Percentiles rank a stretch among this genome's conserved stretches.
Evolutionary conservation across 2,888 invertebrate genomes (phyloP).

Genomic region (Cerceris rybyensis): DNA sequence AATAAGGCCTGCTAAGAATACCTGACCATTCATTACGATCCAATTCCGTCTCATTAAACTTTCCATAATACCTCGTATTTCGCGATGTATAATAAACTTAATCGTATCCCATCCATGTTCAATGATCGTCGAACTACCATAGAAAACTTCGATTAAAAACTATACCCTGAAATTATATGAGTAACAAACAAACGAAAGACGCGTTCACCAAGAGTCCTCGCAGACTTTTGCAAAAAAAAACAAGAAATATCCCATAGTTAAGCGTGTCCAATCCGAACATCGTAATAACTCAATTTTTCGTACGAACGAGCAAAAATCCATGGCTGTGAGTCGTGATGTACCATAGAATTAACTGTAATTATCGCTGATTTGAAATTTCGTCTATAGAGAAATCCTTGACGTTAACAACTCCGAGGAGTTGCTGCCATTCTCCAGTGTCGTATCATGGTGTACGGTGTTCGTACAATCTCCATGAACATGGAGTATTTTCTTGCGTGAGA

Average conservation of each 20-base stretch:
- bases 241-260: conserved; percentile 32
- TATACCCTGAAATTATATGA: no score
- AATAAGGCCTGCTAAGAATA: background rate
- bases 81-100: background rate
- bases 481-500: conserved; percentile 20
- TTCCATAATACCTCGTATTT: background rate
- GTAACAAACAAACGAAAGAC: no score
- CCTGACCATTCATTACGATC: background rate
- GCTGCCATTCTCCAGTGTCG: background rate
- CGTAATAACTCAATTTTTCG: conserved; percentile 60
- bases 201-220: no score
- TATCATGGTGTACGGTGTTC: background rate
- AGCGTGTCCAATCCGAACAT: conserved; percentile 27
- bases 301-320: conserved; percentile 26
- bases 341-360: conserved; percentile 58
- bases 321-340: background rate
- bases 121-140: no score
- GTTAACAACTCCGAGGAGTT: conserved; percentile 12
- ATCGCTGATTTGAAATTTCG: conserved; percentile 44
- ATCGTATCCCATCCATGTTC: no score
- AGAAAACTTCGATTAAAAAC: no score
- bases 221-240: background rate
- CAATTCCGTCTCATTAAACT: conserved; percentile 1
- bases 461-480: conserved; percentile 4
- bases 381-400: conserved; percentile 37